Evolutionary conservation across 1,140 invertebrate species (phyloP).

Genomic region (Eriocheir sinensis): DNA sequence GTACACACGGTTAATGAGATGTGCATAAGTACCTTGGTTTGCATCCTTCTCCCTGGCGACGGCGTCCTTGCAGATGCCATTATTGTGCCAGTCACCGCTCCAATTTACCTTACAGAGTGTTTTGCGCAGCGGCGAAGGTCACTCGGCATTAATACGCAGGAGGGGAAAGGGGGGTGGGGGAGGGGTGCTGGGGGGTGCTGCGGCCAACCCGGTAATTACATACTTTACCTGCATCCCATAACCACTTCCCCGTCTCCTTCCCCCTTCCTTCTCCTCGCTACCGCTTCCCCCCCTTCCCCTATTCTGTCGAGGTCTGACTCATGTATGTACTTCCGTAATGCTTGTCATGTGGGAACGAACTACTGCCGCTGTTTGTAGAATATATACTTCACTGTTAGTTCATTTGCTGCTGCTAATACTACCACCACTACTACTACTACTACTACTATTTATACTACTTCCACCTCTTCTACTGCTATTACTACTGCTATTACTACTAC

Average conservation of each 20-base stretch:
- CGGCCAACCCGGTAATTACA: neutral
- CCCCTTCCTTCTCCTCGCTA: neutral
- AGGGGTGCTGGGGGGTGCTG: neutral
- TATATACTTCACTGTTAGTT: no score
- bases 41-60: neutral
- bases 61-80: neutral
- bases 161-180: neutral
- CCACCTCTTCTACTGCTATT: no score
- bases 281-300: neutral
- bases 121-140: neutral
- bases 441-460: no score
- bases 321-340: neutral
- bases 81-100: constrained; percentile 11
- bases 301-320: neutral
- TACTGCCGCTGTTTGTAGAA: neutral
- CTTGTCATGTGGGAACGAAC: neutral
- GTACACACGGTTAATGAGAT: constrained; percentile 1
- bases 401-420: no score
- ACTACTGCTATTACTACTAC: no score
- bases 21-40: neutral
- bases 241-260: neutral
- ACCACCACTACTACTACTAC: no score
- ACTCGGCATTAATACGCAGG: neutral
- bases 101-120: constrained; percentile 11
- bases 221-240: constrained; percentile 15